phyloP scores from a whole-genome alignment of 2,888 invertebrate species.

The Choristoneura rosaceana region DNA sequence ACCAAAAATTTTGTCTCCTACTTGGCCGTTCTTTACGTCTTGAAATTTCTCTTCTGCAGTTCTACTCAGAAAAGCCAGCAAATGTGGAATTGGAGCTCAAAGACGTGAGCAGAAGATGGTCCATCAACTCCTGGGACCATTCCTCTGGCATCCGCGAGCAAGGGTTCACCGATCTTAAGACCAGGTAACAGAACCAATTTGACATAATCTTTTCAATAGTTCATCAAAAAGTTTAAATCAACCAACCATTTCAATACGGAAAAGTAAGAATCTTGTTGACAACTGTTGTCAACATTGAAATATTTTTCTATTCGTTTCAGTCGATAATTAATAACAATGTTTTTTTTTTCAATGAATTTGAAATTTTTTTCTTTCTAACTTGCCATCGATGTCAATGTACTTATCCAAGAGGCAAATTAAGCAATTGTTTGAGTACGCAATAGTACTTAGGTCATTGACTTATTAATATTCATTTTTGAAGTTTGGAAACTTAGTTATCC shows the following conservation, averaged over 20 bases:
- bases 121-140: slow-evolving; percentile 87
- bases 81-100: slow-evolving; percentile 66
- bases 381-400: background rate
- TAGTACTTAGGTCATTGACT: background rate
- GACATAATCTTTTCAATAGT: too few relatives aligned
- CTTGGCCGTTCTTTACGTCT: too few relatives aligned
- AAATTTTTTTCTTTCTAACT: background rate
- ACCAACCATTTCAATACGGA: too few relatives aligned
- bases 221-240: too few relatives aligned
- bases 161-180: slow-evolving; percentile 83
- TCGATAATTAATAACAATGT: too few relatives aligned
- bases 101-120: slow-evolving; percentile 69
- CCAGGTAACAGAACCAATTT: slow-evolving; percentile 59
- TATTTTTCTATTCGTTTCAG: too few relatives aligned
- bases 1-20: too few relatives aligned
- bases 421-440: background rate
- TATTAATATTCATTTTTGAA: background rate
- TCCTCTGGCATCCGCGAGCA: slow-evolving; percentile 88
- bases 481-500: background rate
- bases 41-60: slow-evolving; percentile 53
- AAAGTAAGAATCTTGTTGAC: too few relatives aligned
- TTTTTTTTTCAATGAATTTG: too few relatives aligned
- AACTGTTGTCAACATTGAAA: too few relatives aligned
- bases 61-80: slow-evolving; percentile 68
- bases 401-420: background rate